Percentiles rank a stretch among this genome's conserved stretches.
Evolutionary conservation across 2,888 invertebrate genomes (phyloP).

Genomic region (Agonopterix arenella): DNA sequence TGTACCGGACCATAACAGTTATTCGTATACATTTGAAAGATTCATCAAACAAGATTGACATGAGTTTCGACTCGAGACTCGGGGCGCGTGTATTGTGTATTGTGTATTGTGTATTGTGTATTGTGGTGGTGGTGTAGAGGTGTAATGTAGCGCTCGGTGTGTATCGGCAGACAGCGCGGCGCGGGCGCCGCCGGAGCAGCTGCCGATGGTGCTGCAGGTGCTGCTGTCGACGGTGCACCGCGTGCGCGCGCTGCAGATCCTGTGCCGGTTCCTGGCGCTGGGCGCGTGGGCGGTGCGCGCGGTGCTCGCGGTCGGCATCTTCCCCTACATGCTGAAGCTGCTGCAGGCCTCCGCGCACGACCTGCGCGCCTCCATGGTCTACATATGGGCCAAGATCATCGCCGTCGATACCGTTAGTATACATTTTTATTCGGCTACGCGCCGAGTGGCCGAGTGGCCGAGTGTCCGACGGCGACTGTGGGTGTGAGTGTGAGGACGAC

Average conservation of each 20-base stretch:
- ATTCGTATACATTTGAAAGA: no score
- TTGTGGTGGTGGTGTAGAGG: no score
- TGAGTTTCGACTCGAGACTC: no score
- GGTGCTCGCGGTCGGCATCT: slow-evolving; percentile 97
- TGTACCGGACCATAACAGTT: no score
- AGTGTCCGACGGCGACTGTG: no score
- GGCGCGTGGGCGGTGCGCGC: slow-evolving; percentile 93
- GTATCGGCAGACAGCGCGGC: slow-evolving; percentile 34
- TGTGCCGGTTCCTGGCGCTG: slow-evolving; percentile 95
- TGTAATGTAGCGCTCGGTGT: no score
- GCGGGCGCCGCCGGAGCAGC: slow-evolving; percentile 94
- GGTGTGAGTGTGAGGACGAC: no score
- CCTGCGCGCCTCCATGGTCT: slow-evolving; percentile 93
- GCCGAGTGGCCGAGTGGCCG: no score
- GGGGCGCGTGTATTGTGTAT: no score
- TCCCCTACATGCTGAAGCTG: slow-evolving; percentile 98
- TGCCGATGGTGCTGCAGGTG: slow-evolving; percentile 98
- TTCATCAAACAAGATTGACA: no score
- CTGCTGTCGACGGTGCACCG: slow-evolving; percentile 86
- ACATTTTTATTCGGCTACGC: no score
- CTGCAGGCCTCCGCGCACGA: slow-evolving; percentile 96
- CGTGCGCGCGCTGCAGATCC: slow-evolving; percentile 93
- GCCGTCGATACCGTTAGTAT: slow-evolving; percentile 90
- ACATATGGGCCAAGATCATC: slow-evolving; percentile 99
- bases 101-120: no score